Percentiles rank a stretch among this genome's conserved stretches.
Evolutionary conservation across 2,113 vertebrate species (phyloP).

Genomic region (Cyanoramphus novaezelandiae): DNA sequence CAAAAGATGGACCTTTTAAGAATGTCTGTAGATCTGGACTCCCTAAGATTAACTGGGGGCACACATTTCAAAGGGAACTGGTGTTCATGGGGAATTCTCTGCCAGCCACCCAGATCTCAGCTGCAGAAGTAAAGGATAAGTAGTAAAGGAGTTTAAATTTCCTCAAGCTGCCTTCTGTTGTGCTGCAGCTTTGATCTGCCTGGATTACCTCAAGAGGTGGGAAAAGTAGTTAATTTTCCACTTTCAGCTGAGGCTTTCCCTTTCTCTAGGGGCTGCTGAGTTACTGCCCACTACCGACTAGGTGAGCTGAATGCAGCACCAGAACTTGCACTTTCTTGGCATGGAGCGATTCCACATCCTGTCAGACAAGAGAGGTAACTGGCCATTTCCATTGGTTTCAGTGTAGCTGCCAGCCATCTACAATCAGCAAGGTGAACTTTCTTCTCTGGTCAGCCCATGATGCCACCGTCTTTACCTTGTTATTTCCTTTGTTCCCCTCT

Average conservation of each 20-base stretch:
- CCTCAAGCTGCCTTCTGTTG: conserved; percentile 40
- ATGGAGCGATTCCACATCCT: neutral
- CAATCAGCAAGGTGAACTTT: neutral
- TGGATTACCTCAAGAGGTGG: conserved; percentile 49
- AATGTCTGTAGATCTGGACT: conserved; percentile 32
- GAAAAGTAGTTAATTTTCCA: conserved; percentile 47
- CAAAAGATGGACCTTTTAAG: conserved; percentile 62
- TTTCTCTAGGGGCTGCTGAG: neutral
- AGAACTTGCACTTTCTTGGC: neutral
- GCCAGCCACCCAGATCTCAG: conserved; percentile 17
- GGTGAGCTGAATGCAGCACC: neutral
- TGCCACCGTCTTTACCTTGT: neutral
- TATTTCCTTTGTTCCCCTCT: neutral
- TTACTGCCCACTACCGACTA: neutral
- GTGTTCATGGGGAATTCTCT: conserved; percentile 19
- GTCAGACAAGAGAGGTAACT: neutral
- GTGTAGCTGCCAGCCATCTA: neutral
- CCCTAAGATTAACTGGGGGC: conserved; percentile 40
- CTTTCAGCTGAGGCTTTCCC: neutral
- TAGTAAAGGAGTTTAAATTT: conserved; percentile 61
- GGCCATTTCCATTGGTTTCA: neutral
- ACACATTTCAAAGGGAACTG: conserved; percentile 53
- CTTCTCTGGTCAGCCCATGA: neutral
- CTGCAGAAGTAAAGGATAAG: conserved; percentile 31
- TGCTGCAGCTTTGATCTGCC: conserved; percentile 62